phyloP scores from a whole-genome alignment of 2,113 vertebrate species.

The Mustela nigripes region DNA sequence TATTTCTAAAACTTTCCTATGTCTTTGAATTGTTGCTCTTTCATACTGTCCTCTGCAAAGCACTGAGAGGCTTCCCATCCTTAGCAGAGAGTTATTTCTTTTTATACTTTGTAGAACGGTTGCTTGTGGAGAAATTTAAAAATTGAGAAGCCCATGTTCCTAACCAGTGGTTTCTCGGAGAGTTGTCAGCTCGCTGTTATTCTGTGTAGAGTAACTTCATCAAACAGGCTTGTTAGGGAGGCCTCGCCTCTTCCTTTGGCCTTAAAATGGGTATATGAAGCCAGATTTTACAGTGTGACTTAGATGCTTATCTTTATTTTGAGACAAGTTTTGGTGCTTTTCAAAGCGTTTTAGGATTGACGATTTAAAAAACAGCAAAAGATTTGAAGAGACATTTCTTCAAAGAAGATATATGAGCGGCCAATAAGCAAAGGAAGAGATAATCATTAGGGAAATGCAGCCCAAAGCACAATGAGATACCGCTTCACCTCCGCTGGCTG shows the following conservation, averaged over 20 bases:
- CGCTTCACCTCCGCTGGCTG: background rate
- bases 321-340: background rate
- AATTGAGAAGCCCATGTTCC: background rate
- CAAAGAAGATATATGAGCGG: background rate
- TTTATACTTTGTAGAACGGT: conserved; percentile 6
- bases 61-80: background rate
- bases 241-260: background rate
- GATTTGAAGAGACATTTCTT: background rate
- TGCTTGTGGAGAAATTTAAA: background rate
- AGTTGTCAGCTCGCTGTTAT: background rate
- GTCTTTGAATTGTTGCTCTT: background rate
- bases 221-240: background rate
- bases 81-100: background rate
- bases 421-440: background rate
- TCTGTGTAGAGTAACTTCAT: background rate
- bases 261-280: background rate
- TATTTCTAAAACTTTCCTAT: background rate
- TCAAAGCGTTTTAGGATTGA: background rate
- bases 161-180: background rate
- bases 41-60: background rate
- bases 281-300: background rate
- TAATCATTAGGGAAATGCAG: background rate
- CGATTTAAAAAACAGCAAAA: background rate
- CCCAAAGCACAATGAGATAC: background rate
- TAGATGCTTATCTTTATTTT: background rate